These are phyloP conservation scores for Craniophora ligustri DNA, from an alignment of 2,888 invertebrate species.

Conservation along the genomic window DNA sequence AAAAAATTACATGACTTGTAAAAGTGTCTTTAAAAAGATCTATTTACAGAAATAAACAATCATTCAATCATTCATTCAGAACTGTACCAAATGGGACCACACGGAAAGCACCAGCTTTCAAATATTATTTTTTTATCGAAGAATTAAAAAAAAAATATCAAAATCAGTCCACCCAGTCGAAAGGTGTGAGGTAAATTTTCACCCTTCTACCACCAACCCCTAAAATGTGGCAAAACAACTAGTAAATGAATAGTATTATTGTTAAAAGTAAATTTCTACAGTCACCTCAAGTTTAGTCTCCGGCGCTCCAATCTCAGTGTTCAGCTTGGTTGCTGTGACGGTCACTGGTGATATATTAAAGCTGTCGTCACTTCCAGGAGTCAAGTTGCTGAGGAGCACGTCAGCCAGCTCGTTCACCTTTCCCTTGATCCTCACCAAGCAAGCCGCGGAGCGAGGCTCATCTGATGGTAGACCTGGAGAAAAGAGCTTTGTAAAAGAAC, in stretches of 20 bases:
- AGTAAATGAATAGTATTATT: background rate
- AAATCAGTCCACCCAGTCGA: too few relatives aligned
- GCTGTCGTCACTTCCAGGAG: conserved; percentile 76
- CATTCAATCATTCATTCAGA: too few relatives aligned
- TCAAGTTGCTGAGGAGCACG: conserved; percentile 72
- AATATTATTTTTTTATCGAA: too few relatives aligned
- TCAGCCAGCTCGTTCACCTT: conserved; percentile 66
- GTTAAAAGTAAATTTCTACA: background rate
- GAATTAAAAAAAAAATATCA: too few relatives aligned
- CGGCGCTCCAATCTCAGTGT: conserved; percentile 73
- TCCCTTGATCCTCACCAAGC: conserved; percentile 72
- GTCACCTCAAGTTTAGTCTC: conserved; percentile 62
- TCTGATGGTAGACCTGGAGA: conserved; percentile 71
- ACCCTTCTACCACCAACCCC: too few relatives aligned
- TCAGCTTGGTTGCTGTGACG: conserved; percentile 71
- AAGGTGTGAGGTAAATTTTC: too few relatives aligned
- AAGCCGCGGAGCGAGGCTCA: conserved; percentile 70
- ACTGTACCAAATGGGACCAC: too few relatives aligned
- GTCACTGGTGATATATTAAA: conserved; percentile 80
- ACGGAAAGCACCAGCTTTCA: too few relatives aligned
- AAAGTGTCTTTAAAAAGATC: too few relatives aligned
- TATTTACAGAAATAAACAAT: too few relatives aligned
- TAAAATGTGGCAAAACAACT: too few relatives aligned
- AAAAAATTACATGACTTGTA: too few relatives aligned
- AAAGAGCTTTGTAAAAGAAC: background rate